Evolutionary conservation across 92 coral and sea anemone genomes (phyloP), one percentile per base, ranked within the genome.

Genomic region (Bergia puertoricense): DNA sequence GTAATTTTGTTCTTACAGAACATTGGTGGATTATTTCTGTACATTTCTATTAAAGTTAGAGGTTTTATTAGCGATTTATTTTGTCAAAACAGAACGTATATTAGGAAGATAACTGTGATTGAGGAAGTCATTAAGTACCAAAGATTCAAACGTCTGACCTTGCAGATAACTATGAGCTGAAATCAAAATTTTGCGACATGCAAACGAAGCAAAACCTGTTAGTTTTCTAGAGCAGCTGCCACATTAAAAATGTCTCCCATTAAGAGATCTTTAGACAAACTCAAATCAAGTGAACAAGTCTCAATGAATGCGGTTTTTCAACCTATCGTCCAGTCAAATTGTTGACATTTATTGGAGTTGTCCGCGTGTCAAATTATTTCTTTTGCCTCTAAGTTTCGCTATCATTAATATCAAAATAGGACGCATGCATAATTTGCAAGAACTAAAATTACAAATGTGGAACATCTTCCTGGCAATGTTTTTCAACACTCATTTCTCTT

Each of bases 261-360:
- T 76, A 76, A 76, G 79, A 41, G 79, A 76, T 76, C 80, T 76
- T 76, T 76, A 76, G 80, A 42, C 80, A 42, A 23, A 45, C n/a
- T n/a, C 23, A 45, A 41, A 45, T 42, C 54, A 76, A 76, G 50
- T 42, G 80, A 76, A 76, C 80, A 42, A 76, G 48, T 9, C 5
- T 39, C 36, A 14, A 4, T 42, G 80, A 76, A 40, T 40, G 48
- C 80, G 46, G 46, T 45, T 16, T 40, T 54, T 62, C 20, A 6
- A 62, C 16, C 69, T 62, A 62, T 62, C n/a, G 46, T 38, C 22
- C 30, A 16, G 80, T 76, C 80, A 42, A 76, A 76, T 76, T 76
- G 13, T 42, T 76, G 80, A 6, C 23, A 76, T 76, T 11, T 42
- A 8, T 42, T 76, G n/a, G 50, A 51, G 80, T 39, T 44, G 79